Evolutionary conservation across 2,797 vertebrate species (phyloP).

Genomic region (Melanotaenia parkinsoni): DNA sequence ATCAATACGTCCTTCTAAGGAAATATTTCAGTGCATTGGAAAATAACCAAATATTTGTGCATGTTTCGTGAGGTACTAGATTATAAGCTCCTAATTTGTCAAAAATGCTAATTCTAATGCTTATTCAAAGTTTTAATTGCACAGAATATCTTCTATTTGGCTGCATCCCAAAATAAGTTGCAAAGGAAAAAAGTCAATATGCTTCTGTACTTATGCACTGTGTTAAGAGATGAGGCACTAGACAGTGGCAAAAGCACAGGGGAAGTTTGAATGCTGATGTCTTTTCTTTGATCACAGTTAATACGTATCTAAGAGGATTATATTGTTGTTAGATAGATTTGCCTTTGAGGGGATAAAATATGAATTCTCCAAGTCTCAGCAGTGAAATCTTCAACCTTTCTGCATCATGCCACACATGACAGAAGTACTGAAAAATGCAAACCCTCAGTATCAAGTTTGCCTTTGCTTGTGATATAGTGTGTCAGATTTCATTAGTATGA

Average conservation of each 20-base stretch:
- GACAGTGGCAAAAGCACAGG: slow-evolving; percentile 31
- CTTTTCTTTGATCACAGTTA: slow-evolving; percentile 74
- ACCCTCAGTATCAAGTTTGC: slow-evolving; percentile 36
- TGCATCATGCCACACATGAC: slow-evolving; percentile 47
- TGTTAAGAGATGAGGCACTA: slow-evolving; percentile 32
- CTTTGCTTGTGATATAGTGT: slow-evolving; percentile 33
- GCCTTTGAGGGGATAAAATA: slow-evolving; percentile 66
- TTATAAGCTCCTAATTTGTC: background rate
- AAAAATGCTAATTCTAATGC: background rate
- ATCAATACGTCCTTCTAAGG: background rate
- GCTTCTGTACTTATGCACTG: slow-evolving; percentile 30
- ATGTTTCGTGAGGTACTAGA: background rate
- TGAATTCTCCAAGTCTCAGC: slow-evolving; percentile 67
- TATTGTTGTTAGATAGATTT: slow-evolving; percentile 76
- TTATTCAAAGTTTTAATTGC: slow-evolving; percentile 4
- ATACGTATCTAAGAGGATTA: slow-evolving; percentile 73
- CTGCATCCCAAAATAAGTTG: background rate
- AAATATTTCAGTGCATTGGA: background rate
- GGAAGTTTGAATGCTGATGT: slow-evolving; percentile 51
- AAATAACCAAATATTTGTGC: background rate
- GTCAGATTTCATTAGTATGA: slow-evolving; percentile 43
- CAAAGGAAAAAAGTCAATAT: slow-evolving; percentile 25
- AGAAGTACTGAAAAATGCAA: slow-evolving; percentile 53
- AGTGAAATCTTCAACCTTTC: slow-evolving; percentile 61
- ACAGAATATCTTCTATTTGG: slow-evolving; percentile 2